phyloP scores from a whole-genome alignment of 1,140 invertebrate genomes.

The Microvelia longipes region DNA sequence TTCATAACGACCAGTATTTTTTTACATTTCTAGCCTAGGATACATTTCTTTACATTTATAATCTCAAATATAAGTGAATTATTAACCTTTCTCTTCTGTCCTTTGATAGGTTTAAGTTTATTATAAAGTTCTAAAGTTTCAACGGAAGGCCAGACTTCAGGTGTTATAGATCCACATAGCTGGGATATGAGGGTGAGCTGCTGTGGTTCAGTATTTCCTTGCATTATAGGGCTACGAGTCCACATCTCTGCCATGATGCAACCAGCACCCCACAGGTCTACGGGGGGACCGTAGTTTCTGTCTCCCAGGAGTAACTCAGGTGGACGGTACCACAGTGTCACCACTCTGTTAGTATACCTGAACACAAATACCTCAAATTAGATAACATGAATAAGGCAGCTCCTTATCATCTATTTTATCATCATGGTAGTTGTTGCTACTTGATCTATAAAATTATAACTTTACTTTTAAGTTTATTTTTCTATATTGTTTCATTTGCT shows the following conservation, averaged over 20 bases:
- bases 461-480: too few species aligned
- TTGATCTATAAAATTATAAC: too few species aligned
- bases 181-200: conserved; percentile 91
- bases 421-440: too few species aligned
- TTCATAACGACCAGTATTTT: too few species aligned
- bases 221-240: conserved; percentile 66
- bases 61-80: too few species aligned
- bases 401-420: too few species aligned
- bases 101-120: conserved; percentile 79
- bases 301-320: conserved; percentile 81
- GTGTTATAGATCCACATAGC: conserved; percentile 87
- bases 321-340: conserved; percentile 94
- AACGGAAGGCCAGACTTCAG: conserved; percentile 88
- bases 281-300: conserved; percentile 86
- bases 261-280: conserved; percentile 96
- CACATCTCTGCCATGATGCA: conserved; percentile 99
- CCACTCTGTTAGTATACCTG: conserved; percentile 91
- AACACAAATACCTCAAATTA: conserved; percentile 17
- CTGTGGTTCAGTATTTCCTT: conserved; percentile 88
- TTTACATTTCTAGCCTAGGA: too few species aligned
- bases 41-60: too few species aligned
- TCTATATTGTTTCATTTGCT: too few species aligned
- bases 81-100: conserved; percentile 70
- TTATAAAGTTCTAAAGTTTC: conserved; percentile 81
- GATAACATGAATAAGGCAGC: too few species aligned